Evolutionary conservation across 2,888 invertebrate species (phyloP), one percentile per base, ranked within the genome.

Genomic region (Abrostola tripartita): DNA sequence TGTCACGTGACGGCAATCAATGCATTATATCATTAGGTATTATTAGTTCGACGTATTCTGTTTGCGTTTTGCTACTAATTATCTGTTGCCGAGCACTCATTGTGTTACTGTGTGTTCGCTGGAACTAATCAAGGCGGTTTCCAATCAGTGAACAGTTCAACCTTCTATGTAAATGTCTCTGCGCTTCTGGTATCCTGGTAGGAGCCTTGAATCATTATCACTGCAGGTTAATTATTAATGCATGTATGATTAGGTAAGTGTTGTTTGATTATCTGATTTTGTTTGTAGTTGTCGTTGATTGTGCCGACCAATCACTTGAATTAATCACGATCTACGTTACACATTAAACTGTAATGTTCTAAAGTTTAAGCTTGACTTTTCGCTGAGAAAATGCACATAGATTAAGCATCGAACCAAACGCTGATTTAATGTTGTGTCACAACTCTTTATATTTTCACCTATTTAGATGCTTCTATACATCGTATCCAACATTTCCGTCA

Each of bases 121-220:
- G 75, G 73, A 79, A 76, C 65, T 75, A 80, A 80, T 81, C 76
- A 82, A 58, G 63, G 64, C 55, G 65, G 71, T 65, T 79, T 74
- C 61, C 69, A 79, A 76, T 78, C 67, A 74, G 54, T 61, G 54
- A 52, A 40, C 51, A 57, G 64, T 61, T 37, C 61, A 79, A 70
- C 65, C 59, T 71, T 59, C 61, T 61, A 54, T 52, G 53, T 67
- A 53, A 69, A 62, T 65, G 24, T 65, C 61, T 73, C 61, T 52
- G 10, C 51, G 47, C 35, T 62, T 61, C 59, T 66, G 56, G 41
- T 50, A 71, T 68, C 71, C 75, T 78, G 65, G 68, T 78, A 49
- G 8, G 37, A 40, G 24, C 63, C 63, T 74, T 65, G 56, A 60
- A n/a, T 47, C 11, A 51, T 44, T 49, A 56, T 35, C 38, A 10